A percentile compares a stretch with the other conserved stretches of the same genome.
Conservation (phyloP, 2,113 vertebrate species). For the Upupa epops region DNA sequence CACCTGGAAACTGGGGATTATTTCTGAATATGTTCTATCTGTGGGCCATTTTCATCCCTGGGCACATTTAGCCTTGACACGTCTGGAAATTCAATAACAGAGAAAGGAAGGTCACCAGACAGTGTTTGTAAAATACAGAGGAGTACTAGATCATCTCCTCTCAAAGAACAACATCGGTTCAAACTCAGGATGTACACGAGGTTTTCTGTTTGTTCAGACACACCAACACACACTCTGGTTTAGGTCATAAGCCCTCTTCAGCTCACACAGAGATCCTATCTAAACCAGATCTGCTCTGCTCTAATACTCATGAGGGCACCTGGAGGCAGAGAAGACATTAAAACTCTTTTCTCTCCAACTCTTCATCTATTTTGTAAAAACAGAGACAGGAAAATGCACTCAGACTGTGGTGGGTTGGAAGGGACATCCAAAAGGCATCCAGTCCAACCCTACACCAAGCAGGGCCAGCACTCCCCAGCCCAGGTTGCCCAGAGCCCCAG, state of each 20-base stretch:
- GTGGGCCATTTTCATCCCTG: not conserved
- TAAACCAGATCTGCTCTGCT: not conserved
- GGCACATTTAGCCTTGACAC: not conserved
- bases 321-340: not conserved
- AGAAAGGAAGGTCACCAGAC: fast-evolving
- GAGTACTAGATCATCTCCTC: not conserved
- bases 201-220: not conserved
- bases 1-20: not conserved
- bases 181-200: not conserved
- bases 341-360: not conserved
- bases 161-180: not conserved
- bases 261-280: not conserved
- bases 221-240: not conserved
- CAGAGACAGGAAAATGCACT: fast-evolving
- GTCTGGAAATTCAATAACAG: not conserved
- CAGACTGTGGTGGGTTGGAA: too few relatives aligned
- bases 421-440: too few relatives aligned
- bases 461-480: too few relatives aligned
- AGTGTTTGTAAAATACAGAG: not conserved
- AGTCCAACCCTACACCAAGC: too few relatives aligned
- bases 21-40: not conserved
- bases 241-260: not conserved
- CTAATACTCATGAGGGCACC: fast-evolving
- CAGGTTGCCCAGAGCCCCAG: not conserved
- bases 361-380: not conserved